A percentile compares a stretch with the other conserved stretches of the same genome.
These are phyloP conservation scores for Lamellibrachia satsuma DNA, from an alignment of 2,888 invertebrate genomes.

Conservation along the genomic window DNA sequence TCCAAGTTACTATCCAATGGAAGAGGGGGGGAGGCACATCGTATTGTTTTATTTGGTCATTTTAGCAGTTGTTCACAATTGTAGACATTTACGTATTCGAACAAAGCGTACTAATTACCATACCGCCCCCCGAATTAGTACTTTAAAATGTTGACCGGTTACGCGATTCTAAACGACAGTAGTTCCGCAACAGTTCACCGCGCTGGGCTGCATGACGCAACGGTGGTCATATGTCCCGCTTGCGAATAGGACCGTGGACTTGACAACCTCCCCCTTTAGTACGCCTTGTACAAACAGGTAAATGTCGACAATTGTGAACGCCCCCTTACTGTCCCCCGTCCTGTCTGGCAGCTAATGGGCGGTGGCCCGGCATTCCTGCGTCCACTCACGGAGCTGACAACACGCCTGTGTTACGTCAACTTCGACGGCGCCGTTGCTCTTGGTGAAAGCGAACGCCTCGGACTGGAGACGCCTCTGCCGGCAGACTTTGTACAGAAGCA, in stretches of 20 bases:
- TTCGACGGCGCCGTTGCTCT: conserved; percentile 60
- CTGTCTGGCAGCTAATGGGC: conserved; percentile 54
- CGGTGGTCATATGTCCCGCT: too few species aligned
- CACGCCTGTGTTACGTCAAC: conserved; percentile 60
- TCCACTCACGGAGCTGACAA: conserved; percentile 57
- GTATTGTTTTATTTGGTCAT: too few species aligned
- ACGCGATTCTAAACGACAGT: too few species aligned
- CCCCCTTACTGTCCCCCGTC: neutral
- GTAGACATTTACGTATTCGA: too few species aligned
- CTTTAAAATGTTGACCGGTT: too few species aligned
- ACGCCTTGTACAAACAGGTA: neutral
- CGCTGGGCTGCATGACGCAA: too few species aligned
- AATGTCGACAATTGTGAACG: neutral
- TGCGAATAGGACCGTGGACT: neutral
- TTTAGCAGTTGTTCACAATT: too few species aligned
- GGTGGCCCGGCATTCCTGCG: conserved; percentile 61
- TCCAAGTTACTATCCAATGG: too few species aligned
- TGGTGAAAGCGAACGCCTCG: conserved; percentile 49
- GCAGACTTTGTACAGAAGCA: conserved; percentile 53
- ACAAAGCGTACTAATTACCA: too few species aligned
- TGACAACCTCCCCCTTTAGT: neutral
- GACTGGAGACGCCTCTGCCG: conserved; percentile 48
- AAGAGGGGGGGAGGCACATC: too few species aligned
- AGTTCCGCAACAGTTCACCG: too few species aligned
- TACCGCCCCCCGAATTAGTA: too few species aligned